phyloP scores from a whole-genome alignment of 2,888 invertebrate species.

The Cryptocheilus praepositus region DNA sequence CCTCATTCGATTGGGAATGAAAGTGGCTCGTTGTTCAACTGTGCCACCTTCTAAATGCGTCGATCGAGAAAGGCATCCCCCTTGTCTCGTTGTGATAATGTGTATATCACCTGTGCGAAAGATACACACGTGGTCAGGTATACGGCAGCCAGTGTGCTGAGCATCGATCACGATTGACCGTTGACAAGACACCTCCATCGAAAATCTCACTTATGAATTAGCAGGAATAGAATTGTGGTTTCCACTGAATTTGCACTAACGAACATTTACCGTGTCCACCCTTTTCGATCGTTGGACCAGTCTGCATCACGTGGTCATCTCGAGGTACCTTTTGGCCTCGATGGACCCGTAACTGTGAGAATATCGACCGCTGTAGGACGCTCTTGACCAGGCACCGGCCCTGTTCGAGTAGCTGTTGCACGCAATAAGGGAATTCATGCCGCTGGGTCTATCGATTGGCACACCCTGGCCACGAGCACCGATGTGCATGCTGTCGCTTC shows the following conservation, averaged over 20 bases:
- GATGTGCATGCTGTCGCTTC: constrained; percentile 49
- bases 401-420: constrained; percentile 86
- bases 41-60: too few relatives aligned
- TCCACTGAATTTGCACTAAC: neutral
- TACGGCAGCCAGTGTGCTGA: too few relatives aligned
- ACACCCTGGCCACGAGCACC: constrained; percentile 73
- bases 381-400: constrained; percentile 77
- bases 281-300: neutral
- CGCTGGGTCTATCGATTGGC: constrained; percentile 83
- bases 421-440: constrained; percentile 85
- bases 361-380: constrained; percentile 76
- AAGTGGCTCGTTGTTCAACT: too few relatives aligned
- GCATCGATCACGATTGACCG: too few relatives aligned
- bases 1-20: too few relatives aligned
- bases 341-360: constrained; percentile 78
- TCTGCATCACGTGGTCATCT: constrained; percentile 68
- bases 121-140: too few relatives aligned
- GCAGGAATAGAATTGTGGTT: neutral
- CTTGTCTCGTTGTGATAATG: too few relatives aligned
- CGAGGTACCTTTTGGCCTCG: constrained; percentile 69
- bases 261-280: neutral
- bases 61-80: too few relatives aligned
- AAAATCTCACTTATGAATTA: too few relatives aligned
- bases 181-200: too few relatives aligned
- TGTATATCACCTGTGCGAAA: too few relatives aligned